Conservation (phyloP, 2,888 invertebrate genomes). For the Poecilus cupreus region DNA sequence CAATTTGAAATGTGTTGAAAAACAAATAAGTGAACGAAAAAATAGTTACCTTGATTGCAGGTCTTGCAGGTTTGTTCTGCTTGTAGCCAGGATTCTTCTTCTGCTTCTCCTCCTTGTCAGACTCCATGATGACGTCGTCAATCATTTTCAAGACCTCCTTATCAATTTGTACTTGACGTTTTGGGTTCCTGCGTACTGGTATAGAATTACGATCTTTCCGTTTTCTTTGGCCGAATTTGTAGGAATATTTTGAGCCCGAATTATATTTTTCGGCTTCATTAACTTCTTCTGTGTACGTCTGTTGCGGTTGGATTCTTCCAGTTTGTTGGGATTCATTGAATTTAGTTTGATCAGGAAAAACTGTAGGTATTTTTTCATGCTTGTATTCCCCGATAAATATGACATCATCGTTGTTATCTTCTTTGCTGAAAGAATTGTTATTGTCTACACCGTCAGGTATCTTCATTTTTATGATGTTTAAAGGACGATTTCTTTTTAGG, state of each 20-base stretch:
- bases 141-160: slow-evolving; percentile 45
- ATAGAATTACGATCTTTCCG: background rate
- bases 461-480: background rate
- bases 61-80: slow-evolving; percentile 1
- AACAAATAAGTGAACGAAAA: too few species aligned
- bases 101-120: slow-evolving; percentile 35
- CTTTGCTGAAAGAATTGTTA: slow-evolving; percentile 20
- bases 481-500: slow-evolving; percentile 17
- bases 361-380: slow-evolving; percentile 17
- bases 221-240: background rate
- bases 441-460: background rate
- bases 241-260: background rate
- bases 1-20: too few species aligned
- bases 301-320: background rate
- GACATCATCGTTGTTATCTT: slow-evolving; percentile 66
- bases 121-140: slow-evolving; percentile 31
- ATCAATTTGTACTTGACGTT: slow-evolving; percentile 63
- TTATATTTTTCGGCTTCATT: background rate
- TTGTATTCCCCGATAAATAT: slow-evolving; percentile 66
- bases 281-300: background rate
- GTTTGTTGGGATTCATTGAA: background rate
- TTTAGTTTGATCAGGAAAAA: background rate
- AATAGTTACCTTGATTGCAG: slow-evolving; percentile 44
- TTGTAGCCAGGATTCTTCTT: slow-evolving; percentile 1
- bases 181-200: slow-evolving; percentile 64